Evolutionary conservation across 2,113 vertebrate species (phyloP).

Genomic region (Syngnathus typhle): DNA sequence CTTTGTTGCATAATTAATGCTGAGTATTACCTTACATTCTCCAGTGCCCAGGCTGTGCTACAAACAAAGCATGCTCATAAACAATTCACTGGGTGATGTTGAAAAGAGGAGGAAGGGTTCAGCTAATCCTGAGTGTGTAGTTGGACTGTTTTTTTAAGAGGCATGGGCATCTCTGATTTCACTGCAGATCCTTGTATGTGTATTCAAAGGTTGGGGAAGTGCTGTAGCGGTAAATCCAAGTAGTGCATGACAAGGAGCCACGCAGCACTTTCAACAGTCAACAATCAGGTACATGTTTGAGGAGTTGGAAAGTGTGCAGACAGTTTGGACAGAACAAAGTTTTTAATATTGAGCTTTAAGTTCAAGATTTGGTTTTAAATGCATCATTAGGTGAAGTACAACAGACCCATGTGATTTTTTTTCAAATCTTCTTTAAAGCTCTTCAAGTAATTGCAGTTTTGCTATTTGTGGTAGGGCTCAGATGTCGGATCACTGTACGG

Average conservation of each 20-base stretch:
- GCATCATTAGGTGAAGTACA: not conserved
- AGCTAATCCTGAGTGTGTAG: conserved; percentile 9
- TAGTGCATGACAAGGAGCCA: not conserved
- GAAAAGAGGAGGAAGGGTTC: conserved; percentile 51
- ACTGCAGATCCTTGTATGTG: conserved; percentile 29
- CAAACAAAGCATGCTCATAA: conserved; percentile 65
- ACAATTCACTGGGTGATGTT: conserved; percentile 69
- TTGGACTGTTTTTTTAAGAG: not conserved
- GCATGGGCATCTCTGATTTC: conserved; percentile 47
- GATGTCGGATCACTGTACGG: not conserved
- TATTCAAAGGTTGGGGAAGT: conserved; percentile 17
- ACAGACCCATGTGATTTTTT: not conserved
- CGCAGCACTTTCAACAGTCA: not conserved
- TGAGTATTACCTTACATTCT: conserved; percentile 71
- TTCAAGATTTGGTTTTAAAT: not conserved
- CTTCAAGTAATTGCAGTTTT: too few relatives aligned
- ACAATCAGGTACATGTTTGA: too few relatives aligned
- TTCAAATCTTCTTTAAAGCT: not conserved
- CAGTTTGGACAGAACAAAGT: too few relatives aligned
- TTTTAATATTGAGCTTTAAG: not conserved
- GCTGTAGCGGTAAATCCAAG: not conserved
- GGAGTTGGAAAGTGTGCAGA: too few relatives aligned
- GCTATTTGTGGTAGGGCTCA: too few relatives aligned
- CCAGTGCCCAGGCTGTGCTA: conserved; percentile 41
- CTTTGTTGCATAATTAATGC: conserved; percentile 71